Conservation (phyloP, 2,888 invertebrate species). For the Perithous albicinctus region DNA sequence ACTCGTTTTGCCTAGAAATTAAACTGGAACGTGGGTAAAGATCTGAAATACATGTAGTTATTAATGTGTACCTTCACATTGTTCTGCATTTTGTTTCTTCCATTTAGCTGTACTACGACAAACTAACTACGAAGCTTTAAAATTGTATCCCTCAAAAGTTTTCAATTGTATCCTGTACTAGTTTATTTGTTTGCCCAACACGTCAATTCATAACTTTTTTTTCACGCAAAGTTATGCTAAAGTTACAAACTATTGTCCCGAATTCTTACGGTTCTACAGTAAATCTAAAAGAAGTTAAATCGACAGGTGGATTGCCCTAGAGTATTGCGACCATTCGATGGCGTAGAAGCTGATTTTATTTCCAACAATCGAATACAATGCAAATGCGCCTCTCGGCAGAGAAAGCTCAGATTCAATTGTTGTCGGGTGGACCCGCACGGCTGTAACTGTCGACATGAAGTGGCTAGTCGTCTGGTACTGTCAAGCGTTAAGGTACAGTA, state of each 20-base stretch:
- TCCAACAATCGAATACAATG: slow-evolving; percentile 1
- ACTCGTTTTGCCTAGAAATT: slow-evolving; percentile 2
- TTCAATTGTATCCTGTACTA: slow-evolving; percentile 8
- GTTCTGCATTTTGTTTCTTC: neutral
- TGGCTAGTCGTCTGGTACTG: neutral
- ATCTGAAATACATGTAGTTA: neutral
- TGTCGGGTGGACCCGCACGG: neutral
- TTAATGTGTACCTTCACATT: neutral
- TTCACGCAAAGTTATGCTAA: neutral
- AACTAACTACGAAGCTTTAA: neutral
- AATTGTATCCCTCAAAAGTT: neutral
- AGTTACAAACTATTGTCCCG: neutral
- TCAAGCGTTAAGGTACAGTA: neutral
- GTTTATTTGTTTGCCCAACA: slow-evolving; percentile 10
- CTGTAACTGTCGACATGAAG: neutral
- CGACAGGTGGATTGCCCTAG: neutral
- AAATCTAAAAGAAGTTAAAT: slow-evolving; percentile 7
- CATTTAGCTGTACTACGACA: neutral
- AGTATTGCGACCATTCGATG: neutral
- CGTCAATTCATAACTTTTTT: slow-evolving; percentile 17
- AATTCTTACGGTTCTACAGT: neutral
- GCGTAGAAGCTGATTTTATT: neutral
- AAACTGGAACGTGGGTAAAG: slow-evolving; percentile 13
- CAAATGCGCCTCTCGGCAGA: slow-evolving; percentile 4
- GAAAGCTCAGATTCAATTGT: neutral